A percentile compares a stretch with the other conserved stretches of the same genome.
Conservation (phyloP, 1,140 invertebrate genomes). For the Halictus rubicundus region DNA sequence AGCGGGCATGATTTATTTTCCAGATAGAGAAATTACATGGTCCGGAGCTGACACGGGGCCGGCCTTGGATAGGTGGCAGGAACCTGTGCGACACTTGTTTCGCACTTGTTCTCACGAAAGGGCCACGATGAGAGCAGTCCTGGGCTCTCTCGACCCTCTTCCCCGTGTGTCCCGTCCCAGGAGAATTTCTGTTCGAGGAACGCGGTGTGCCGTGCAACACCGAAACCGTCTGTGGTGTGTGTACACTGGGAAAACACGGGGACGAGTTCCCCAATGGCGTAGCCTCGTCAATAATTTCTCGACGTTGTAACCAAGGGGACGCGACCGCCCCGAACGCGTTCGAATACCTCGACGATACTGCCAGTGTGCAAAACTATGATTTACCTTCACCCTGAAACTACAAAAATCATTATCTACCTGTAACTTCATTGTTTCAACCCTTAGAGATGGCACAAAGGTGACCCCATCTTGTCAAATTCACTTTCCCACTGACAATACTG, state of each 20-base stretch:
- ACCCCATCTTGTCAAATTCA: too few species aligned
- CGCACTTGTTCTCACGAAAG: conserved; percentile 80
- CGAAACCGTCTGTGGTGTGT: conserved; percentile 22
- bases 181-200: conserved; percentile 67
- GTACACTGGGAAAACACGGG: conserved; percentile 35
- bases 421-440: too few species aligned
- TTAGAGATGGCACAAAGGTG: too few species aligned
- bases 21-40: conserved; percentile 55
- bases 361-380: neutral
- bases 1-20: conserved; percentile 54
- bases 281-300: conserved; percentile 24
- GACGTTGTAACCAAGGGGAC: neutral
- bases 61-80: conserved; percentile 44
- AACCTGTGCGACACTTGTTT: conserved; percentile 73
- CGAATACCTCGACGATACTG: neutral
- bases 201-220: conserved; percentile 66
- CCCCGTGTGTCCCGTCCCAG: conserved; percentile 59
- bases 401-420: neutral
- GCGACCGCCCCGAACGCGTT: neutral
- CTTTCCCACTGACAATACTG: too few species aligned
- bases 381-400: too few species aligned
- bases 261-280: conserved; percentile 51
- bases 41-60: conserved; percentile 27
- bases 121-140: conserved; percentile 59
- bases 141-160: conserved; percentile 64